These are phyloP conservation scores for Cabera pusaria DNA, from an alignment of 2,888 invertebrate species.

Conservation along the genomic window DNA sequence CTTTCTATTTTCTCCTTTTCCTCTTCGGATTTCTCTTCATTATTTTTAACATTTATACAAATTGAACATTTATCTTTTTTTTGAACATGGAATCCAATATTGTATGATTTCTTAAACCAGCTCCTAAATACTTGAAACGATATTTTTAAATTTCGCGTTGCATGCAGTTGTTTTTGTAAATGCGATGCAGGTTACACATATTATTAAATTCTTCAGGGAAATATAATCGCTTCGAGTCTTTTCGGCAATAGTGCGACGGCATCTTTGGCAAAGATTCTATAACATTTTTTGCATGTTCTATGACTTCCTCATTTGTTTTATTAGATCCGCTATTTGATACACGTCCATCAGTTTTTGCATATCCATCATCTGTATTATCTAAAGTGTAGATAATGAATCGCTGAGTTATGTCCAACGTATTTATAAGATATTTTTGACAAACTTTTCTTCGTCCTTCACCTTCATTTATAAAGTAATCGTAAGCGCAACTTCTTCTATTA, in stretches of 20 bases:
- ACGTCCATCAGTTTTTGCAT: conserved; percentile 12
- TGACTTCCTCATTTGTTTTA: conserved; percentile 13
- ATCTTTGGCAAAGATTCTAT: conserved; percentile 18
- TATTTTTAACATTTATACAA: conserved; percentile 18
- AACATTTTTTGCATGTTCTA: conserved; percentile 10
- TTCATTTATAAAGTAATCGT: conserved; percentile 21
- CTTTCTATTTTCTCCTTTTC: conserved; percentile 15
- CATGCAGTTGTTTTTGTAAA: background rate
- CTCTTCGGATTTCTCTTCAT: conserved; percentile 6
- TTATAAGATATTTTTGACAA: conserved; percentile 11
- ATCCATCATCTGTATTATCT: conserved; percentile 8
- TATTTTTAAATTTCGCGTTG: background rate
- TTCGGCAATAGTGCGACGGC: conserved; percentile 22
- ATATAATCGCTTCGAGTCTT: conserved; percentile 18
- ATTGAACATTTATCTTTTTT: conserved; percentile 23
- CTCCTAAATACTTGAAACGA: background rate
- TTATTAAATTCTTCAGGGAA: conserved; percentile 20
- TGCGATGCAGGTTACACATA: conserved; percentile 6
- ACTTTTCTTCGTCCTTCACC: conserved; percentile 19
- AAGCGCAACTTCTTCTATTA: conserved; percentile 6
- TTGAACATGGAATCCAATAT: conserved; percentile 24
- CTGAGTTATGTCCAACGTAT: conserved; percentile 11
- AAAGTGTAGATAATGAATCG: conserved; percentile 9
- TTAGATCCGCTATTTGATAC: conserved; percentile 15
- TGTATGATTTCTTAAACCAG: conserved; percentile 4